A percentile compares a stretch with the other conserved stretches of the same genome.
Conservation (phyloP, 2,113 vertebrate genomes). For the Alligator mississippiensis region DNA sequence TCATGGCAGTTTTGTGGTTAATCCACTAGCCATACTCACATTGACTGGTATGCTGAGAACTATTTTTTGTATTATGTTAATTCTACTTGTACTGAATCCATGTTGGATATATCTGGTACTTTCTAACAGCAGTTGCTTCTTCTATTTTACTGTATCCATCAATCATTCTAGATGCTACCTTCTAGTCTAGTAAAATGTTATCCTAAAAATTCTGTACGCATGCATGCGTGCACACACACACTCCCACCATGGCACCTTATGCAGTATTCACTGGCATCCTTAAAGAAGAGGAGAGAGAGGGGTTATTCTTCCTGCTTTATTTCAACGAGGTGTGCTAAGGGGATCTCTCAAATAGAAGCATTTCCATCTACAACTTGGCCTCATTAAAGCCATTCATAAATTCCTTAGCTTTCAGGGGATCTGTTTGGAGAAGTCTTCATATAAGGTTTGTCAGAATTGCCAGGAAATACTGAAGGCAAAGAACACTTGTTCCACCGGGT, state of each 20-base stretch:
- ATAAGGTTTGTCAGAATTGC: constrained; percentile 63
- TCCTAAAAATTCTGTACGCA: neutral
- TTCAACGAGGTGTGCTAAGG: constrained; percentile 64
- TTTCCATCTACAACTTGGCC: constrained; percentile 40
- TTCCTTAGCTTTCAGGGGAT: constrained; percentile 50
- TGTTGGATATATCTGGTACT: neutral
- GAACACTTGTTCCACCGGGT: constrained; percentile 10
- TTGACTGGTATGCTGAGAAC: neutral
- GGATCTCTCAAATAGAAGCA: constrained; percentile 57
- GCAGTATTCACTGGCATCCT: neutral
- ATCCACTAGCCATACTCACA: neutral
- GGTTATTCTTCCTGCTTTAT: constrained; percentile 48
- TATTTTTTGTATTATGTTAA: neutral
- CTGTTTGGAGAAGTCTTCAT: constrained; percentile 69
- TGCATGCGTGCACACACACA: too few species aligned
- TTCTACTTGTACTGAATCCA: neutral
- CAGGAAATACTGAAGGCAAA: constrained; percentile 63
- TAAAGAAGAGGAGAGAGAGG: neutral
- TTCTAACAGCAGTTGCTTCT: neutral
- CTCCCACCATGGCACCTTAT: neutral
- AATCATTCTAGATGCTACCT: neutral
- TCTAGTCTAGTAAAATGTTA: neutral
- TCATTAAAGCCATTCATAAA: constrained; percentile 61
- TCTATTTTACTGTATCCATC: neutral
- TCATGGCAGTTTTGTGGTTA: neutral